Conservation (phyloP, 1,140 invertebrate species). For the Scaptomyza graminum region DNA sequence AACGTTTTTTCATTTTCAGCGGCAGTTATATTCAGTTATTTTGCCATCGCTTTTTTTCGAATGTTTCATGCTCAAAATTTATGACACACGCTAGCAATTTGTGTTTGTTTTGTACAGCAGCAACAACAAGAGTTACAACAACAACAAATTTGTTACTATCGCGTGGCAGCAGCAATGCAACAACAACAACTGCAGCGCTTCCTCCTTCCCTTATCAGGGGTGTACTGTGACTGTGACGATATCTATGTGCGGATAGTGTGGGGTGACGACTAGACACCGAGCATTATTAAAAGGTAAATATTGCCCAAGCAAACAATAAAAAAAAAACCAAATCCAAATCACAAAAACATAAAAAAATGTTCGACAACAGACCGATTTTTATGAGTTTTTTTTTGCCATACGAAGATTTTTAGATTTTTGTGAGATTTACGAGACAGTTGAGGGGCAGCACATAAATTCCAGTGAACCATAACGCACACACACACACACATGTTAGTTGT, state of each 20-base stretch:
- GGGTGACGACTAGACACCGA: conserved; percentile 58
- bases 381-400: conserved; percentile 61
- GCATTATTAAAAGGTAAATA: conserved; percentile 78
- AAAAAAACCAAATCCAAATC: conserved; percentile 17
- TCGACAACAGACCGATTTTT: conserved; percentile 69
- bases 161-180: conserved; percentile 25
- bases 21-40: conserved; percentile 48
- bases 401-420: conserved; percentile 53
- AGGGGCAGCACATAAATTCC: conserved; percentile 73
- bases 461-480: conserved; percentile 53
- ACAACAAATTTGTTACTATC: conserved; percentile 51
- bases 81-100: conserved; percentile 68
- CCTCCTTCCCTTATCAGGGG: conserved; percentile 13
- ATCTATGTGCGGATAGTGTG: conserved; percentile 9
- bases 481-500: neutral
- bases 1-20: conserved; percentile 42
- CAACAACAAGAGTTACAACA: conserved; percentile 19
- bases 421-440: conserved; percentile 74
- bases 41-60: conserved; percentile 27
- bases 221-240: neutral
- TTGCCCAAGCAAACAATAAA: conserved; percentile 68
- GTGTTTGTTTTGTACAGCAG: conserved; percentile 37
- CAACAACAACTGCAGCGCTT: conserved; percentile 1
- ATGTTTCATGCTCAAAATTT: conserved; percentile 58
- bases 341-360: conserved; percentile 51